Evolutionary conservation across 2,888 invertebrate genomes (phyloP).

Genomic region (Agonum fuliginosum): DNA sequence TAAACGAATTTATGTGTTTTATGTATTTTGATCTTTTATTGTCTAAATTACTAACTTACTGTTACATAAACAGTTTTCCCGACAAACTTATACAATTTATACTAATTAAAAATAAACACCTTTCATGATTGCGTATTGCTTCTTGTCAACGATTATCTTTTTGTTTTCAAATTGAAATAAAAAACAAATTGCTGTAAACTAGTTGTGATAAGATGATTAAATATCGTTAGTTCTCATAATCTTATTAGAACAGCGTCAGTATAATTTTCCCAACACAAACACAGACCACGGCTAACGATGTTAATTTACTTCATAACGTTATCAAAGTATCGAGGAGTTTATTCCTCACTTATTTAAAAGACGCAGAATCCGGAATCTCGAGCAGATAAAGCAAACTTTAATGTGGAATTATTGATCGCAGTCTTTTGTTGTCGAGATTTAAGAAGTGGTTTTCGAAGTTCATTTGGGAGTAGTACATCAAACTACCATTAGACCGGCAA

Average conservation of each 20-base stretch:
- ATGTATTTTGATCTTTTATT: no score
- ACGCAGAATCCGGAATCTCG: conserved; percentile 46
- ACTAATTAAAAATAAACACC: no score
- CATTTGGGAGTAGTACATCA: conserved; percentile 53
- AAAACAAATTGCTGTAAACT: conserved; percentile 3
- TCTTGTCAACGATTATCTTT: no score
- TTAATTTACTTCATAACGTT: conserved; percentile 45
- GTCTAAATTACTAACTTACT: no score
- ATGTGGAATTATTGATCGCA: conserved; percentile 57
- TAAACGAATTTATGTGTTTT: no score
- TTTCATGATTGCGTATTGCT: no score
- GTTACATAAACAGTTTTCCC: no score
- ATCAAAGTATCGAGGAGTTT: conserved; percentile 41
- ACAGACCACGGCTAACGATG: not conserved
- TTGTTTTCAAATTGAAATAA: not conserved
- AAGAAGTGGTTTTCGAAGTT: conserved; percentile 56
- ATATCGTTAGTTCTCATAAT: conserved; percentile 11
- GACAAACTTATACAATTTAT: no score
- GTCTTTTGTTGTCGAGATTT: conserved; percentile 50
- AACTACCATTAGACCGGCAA: conserved; percentile 42
- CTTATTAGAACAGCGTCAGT: conserved; percentile 6
- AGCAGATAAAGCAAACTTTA: conserved; percentile 55
- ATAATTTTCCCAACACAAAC: not conserved
- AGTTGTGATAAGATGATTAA: not conserved
- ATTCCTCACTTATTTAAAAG: conserved; percentile 55